phyloP scores from a whole-genome alignment of 1,140 invertebrate genomes.

The Heliconius himera region DNA sequence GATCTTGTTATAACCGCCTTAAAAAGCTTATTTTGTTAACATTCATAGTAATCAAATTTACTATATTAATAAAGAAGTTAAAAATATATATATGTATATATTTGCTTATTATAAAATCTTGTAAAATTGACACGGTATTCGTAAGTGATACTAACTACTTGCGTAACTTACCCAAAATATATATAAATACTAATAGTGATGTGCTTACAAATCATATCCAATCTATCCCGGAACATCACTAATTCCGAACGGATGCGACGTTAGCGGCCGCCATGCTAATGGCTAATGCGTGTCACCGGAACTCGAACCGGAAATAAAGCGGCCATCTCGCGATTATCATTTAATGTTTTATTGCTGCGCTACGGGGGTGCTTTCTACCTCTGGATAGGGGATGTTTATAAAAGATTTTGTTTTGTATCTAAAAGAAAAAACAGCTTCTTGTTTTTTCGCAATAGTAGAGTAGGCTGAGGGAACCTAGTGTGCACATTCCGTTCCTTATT shows the following conservation, averaged over 20 bases:
- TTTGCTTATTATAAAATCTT: no score
- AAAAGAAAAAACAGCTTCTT: no score
- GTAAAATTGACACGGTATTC: no score
- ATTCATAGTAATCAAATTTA: no score
- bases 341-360: conserved; percentile 69
- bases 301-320: conserved; percentile 62
- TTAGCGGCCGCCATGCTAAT: conserved; percentile 72
- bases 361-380: not conserved
- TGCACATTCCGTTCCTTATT: no score
- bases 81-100: no score
- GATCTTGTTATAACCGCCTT: no score
- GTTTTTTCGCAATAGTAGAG: not conserved
- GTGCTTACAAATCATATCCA: not conserved
- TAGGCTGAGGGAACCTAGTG: no score
- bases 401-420: conserved; percentile 10
- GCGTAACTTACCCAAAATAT: no score
- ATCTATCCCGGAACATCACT: conserved; percentile 34
- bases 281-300: conserved; percentile 75
- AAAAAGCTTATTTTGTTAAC: no score
- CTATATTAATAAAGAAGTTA: no score
- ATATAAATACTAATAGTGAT: not conserved
- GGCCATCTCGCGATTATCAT: conserved; percentile 74
- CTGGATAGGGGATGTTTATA: not conserved
- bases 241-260: conserved; percentile 60
- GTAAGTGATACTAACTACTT: no score